A percentile compares a stretch with the other conserved stretches of the same genome.
phyloP scores from a whole-genome alignment of 64 coral and sea anemone species.

The Stichodactyla mertensii region DNA sequence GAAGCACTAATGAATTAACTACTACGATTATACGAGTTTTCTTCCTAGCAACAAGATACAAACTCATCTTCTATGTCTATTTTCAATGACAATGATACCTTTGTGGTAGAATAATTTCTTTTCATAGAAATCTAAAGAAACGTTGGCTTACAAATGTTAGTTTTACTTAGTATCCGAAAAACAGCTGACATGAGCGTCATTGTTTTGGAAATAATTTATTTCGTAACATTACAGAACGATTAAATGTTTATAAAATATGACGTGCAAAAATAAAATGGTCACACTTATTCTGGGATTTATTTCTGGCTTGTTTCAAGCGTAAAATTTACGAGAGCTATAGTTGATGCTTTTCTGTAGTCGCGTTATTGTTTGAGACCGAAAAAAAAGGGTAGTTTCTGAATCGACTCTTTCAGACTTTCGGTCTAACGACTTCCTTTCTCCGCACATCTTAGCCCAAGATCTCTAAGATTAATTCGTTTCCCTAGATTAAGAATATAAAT shows the following conservation, averaged over 20 bases:
- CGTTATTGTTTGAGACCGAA: not conserved
- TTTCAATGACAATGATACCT: not conserved
- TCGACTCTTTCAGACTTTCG: not conserved
- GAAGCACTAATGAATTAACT: not conserved
- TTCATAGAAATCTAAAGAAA: not conserved
- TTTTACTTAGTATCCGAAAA: not conserved
- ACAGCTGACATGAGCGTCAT: not conserved
- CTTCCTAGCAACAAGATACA: not conserved
- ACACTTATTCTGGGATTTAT: too few species aligned
- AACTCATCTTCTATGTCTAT: not conserved
- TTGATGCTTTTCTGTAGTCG: not conserved
- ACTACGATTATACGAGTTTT: not conserved
- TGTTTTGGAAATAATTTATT: too few species aligned
- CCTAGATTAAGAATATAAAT: not conserved
- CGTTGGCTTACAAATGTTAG: not conserved
- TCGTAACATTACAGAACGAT: too few species aligned
- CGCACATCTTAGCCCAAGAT: not conserved
- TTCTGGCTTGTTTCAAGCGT: not conserved
- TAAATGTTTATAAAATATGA: too few species aligned
- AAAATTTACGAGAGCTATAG: not conserved
- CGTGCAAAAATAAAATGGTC: too few species aligned
- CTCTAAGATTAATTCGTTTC: not conserved
- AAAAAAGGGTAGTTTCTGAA: not conserved
- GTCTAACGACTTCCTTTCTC: not conserved
- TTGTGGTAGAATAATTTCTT: not conserved